Evolutionary conservation across 2,888 invertebrate genomes (phyloP), one percentile per base, ranked within the genome.

Genomic region (Hypsopygia costalis): DNA sequence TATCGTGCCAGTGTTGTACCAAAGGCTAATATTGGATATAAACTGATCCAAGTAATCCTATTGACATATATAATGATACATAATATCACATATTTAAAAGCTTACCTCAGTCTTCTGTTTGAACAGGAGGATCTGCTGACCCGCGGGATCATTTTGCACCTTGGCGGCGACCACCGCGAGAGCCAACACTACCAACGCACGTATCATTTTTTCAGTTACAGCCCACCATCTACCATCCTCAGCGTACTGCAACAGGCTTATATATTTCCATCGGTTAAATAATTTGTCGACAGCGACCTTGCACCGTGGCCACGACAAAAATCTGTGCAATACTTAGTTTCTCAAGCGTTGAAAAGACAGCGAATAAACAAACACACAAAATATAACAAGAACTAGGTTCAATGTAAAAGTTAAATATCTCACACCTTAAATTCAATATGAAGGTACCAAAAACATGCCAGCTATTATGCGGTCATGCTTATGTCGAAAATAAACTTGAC

Each of bases 71-170:
- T n/a, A n/a, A n/a, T n/a, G n/a, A n/a, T n/a, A n/a, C n/a, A n/a
- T n/a, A 22, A 39, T 29, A 10, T n/a, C 8, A 11, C 11, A 8
- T 27, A 25, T 27, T 16, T 16, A 16, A 2, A 16, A 16, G 47
- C 61, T 55, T 43, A 72, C 73, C 52, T 58, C 44, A 8, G 62
- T 66, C 35, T 49, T 62, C 33, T 69, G 47, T 12, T 69, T 67
- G 34, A 69, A 73, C 34, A 52, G 40, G n/a, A 71, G 35, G 10
- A 69, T 64, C 41, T 72, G 73, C 34, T 65, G 60, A 3, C 60
- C 55, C 0, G 65, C 67, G 1, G 66, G 61, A 40, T 72, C 69
- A 47, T 52, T 53, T 35, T 50, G 49, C 20, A 42, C 34, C 6
- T 47, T 52, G 8, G 52, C 56, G 9, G 47, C 41, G n/a, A 44